Percentiles rank a stretch among this genome's conserved stretches.
Conservation (phyloP, 2,797 vertebrate genomes). For the Adrianichthys oophorus region DNA sequence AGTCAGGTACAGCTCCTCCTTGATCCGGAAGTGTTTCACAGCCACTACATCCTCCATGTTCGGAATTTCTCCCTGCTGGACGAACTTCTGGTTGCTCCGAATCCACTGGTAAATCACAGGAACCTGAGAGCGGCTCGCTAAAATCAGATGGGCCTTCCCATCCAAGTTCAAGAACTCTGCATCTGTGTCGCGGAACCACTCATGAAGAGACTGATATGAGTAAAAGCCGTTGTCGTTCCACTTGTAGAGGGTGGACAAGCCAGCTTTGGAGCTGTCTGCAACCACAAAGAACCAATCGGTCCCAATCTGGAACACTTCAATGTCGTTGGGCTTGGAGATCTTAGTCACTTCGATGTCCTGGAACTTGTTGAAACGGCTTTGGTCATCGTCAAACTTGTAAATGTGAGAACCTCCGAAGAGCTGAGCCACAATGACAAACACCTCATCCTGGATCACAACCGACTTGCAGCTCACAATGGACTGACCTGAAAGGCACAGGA, state of each 20-base stretch:
- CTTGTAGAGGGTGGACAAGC: conserved; percentile 95
- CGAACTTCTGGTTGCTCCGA: conserved; percentile 88
- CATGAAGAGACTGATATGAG: conserved; percentile 93
- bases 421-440: conserved; percentile 97
- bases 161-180: conserved; percentile 92
- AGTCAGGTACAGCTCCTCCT: conserved; percentile 88
- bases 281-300: conserved; percentile 94
- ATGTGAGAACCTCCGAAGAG: conserved; percentile 98
- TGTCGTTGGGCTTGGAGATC: conserved; percentile 98
- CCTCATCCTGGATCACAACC: conserved; percentile 90
- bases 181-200: conserved; percentile 98
- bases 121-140: conserved; percentile 95
- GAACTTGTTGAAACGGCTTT: conserved; percentile 96
- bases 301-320: conserved; percentile 93
- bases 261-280: conserved; percentile 97
- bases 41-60: conserved; percentile 97
- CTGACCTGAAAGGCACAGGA: conserved; percentile 81
- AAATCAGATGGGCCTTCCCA: conserved; percentile 90
- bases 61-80: conserved; percentile 90
- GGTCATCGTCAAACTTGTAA: conserved; percentile 95
- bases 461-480: conserved; percentile 97
- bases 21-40: conserved; percentile 91
- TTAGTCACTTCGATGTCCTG: conserved; percentile 96
- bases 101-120: conserved; percentile 98
- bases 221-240: conserved; percentile 99